These are phyloP conservation scores for Dascillus cervinus DNA, from an alignment of 2,888 invertebrate species.

Conservation along the genomic window DNA sequence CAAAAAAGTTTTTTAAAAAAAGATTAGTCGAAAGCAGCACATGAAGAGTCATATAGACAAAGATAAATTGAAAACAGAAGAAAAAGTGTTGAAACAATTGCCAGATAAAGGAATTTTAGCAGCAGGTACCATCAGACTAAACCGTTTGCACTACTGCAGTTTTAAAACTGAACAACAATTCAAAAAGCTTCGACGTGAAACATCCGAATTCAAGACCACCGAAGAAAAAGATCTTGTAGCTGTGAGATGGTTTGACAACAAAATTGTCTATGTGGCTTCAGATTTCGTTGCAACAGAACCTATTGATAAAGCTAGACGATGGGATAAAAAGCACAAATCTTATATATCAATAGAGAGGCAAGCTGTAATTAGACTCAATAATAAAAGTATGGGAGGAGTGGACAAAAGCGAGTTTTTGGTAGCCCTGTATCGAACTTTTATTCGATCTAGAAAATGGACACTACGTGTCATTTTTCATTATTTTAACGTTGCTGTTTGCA, in stretches of 20 bases:
- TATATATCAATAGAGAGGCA: background rate
- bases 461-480: too few species aligned
- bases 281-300: conserved; percentile 2
- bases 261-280: conserved; percentile 4
- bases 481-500: too few species aligned
- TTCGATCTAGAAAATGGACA: background rate
- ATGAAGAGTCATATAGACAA: too few species aligned
- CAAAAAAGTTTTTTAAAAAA: too few species aligned
- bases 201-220: too few species aligned
- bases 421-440: background rate
- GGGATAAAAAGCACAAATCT: background rate
- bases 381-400: background rate
- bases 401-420: background rate
- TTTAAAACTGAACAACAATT: too few species aligned
- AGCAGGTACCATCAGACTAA: conserved; percentile 4
- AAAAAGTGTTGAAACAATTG: conserved; percentile 3
- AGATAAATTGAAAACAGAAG: too few species aligned
- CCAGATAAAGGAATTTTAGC: conserved; percentile 4
- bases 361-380: background rate
- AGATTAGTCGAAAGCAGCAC: too few species aligned
- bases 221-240: too few species aligned
- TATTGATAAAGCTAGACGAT: background rate
- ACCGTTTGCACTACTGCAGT: too few species aligned
- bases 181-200: too few species aligned
- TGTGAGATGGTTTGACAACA: conserved; percentile 2